Conservation (phyloP, 2,113 vertebrate species). For the Malurus melanocephalus region DNA sequence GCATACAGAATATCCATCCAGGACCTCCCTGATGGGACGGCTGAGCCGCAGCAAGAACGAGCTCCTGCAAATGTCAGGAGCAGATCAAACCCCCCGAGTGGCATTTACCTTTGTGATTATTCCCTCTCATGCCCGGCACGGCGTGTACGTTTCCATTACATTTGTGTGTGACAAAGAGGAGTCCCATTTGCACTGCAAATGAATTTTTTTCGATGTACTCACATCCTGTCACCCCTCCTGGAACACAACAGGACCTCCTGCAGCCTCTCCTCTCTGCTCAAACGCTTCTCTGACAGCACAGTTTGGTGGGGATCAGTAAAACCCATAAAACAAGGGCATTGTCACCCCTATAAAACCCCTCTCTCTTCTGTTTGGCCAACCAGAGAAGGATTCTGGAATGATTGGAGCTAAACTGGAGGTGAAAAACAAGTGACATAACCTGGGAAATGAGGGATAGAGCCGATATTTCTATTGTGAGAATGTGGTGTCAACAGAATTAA, state of each 20-base stretch:
- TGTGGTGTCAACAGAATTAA: too few relatives aligned
- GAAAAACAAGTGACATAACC: too few relatives aligned
- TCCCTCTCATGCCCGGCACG: neutral
- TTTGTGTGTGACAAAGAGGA: fast-evolving
- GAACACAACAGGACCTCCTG: neutral
- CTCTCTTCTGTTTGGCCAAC: too few relatives aligned
- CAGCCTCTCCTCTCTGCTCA: neutral
- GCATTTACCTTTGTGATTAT: conserved; percentile 37
- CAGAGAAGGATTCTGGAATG: too few relatives aligned
- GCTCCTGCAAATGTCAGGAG: neutral
- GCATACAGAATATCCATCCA: fast-evolving
- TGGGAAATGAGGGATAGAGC: too few relatives aligned
- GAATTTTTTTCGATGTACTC: neutral
- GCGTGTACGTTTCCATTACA: neutral
- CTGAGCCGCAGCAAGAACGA: neutral
- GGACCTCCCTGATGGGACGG: fast-evolving
- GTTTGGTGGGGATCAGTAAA: too few relatives aligned
- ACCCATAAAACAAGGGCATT: too few relatives aligned
- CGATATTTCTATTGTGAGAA: too few relatives aligned
- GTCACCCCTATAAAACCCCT: too few relatives aligned
- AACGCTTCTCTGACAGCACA: neutral
- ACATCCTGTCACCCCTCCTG: neutral
- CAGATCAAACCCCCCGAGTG: neutral
- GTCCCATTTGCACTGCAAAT: neutral
- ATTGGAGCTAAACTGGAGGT: too few relatives aligned